Evolutionary conservation across 2,888 invertebrate genomes (phyloP), one percentile per base, ranked within the genome.

Genomic region (Urechis unicinctus): DNA sequence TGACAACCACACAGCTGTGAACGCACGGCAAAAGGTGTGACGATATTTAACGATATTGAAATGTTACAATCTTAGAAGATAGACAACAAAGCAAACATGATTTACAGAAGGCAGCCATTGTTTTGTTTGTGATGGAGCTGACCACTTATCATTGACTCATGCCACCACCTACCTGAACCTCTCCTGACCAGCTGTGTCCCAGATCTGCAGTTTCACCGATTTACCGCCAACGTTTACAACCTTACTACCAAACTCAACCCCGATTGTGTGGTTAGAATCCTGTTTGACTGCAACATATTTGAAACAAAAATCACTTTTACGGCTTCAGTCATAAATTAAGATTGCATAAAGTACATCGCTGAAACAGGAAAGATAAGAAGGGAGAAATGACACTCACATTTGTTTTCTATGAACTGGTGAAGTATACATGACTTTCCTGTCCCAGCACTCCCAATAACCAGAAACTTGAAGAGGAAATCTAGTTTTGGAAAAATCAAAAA

Each of bases 201-300:
- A 78, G 57, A 78, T 76, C 79, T 89, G 89, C 60, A 89, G 78
- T 75, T 89, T 89, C 1, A 89, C 88, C 4, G 86, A 85, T 78
- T 88, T 88, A 0, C 88, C 88, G 21, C 88, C 88, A 61, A 89
- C 87, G 75, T 86, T 88, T 1, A 89, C 84, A 66, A 89, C 86
- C 77, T 88, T 87, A 2, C 88, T 88, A n/a, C 89, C 89, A 81
- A 89, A 89, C 76, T 89, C 89, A 48, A 89, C 89, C 45, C 89
- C 89, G 71, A 89, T 89, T 43, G 89, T 89, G 75, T 89, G 89
- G 68, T 87, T 88, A 71, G 88, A 85, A 70, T 88, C 88, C 73
- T 86, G 86, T 81, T 88, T 89, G 74, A 89, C 89, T 89, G 77
- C 30, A 73, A 67, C 29, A 21, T 45, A 44, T 9, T 6, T 21